Base-by-base conservation (phyloP, 2,113 vertebrate species). In the Burhinus oedicnemus region DNA sequence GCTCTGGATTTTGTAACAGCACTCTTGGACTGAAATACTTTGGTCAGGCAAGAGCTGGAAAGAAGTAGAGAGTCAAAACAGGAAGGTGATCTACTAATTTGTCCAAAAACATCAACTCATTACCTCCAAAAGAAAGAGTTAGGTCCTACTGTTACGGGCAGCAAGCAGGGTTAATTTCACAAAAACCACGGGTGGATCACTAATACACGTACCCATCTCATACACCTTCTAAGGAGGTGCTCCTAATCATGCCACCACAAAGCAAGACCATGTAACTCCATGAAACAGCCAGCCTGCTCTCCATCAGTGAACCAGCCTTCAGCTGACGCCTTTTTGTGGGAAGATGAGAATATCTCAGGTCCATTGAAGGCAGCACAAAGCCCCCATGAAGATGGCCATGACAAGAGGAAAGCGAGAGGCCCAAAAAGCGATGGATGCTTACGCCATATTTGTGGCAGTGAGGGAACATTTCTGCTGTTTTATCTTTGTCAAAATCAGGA, bases 371-470 rank as follows among this genome's bases (percentile, higher is more conserved):
- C 42, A 51, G 16, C 42, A 36, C 21, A 40, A 44, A 45, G 52
- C 25, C 11, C 51, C 23, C 60, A 6, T 5, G 1, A 55, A 30
- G 45, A 40, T 25, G 14, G 6, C 20, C 29, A 25, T 2, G 18
- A 18, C 34, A 23, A 5, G 21, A 47, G 65, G 10, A 55, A 16
- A 26, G 32, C 0, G 21, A 38, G n/a, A 55, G 78, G 34, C 55
- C 27, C 54, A 36, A 23, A 11, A 23, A 12, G 4, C 1, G 26
- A 51, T 6, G 6, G 70, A 2, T 9, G 16, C 9, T 29, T 36
- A 29, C 2, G 0, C 19, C 1, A 0, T 2, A 3, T 13, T 20
- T 47, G 49, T 26, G 54, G 10, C 51, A 81, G 34, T 3, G 2
- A 12, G 4, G 34, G 20, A 32, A 18, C 2, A 18, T 2, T 27